phyloP scores from a whole-genome alignment of 2,888 invertebrate species.

The Caenorhabditis imperialis region DNA sequence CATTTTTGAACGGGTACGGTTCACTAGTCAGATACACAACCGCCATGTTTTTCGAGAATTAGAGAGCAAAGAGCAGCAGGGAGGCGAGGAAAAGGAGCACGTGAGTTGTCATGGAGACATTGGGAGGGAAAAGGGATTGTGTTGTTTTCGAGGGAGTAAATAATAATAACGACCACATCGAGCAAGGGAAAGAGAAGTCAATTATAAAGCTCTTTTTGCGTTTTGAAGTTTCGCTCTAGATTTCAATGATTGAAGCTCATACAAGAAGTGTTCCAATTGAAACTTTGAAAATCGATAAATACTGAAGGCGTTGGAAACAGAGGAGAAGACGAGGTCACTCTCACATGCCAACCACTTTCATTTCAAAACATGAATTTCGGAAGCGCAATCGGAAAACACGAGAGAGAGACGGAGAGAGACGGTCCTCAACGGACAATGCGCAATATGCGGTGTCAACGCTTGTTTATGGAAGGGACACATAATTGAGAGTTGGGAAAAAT shows the following conservation, averaged over 20 bases:
- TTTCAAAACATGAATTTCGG: not conserved
- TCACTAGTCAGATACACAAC: constrained; percentile 37
- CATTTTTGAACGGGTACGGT: constrained; percentile 46
- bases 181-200: not conserved
- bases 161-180: too few relatives aligned
- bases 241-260: too few relatives aligned
- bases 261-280: too few relatives aligned
- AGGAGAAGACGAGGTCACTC: not conserved
- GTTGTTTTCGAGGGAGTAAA: not conserved
- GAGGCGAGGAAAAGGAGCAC: constrained; percentile 9
- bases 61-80: constrained; percentile 1
- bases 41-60: constrained; percentile 8
- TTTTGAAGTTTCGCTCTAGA: too few relatives aligned
- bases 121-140: not conserved
- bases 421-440: not conserved
- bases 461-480: too few relatives aligned
- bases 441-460: too few relatives aligned
- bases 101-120: constrained; percentile 4
- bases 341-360: too few relatives aligned
- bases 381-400: not conserved
- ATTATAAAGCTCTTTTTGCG: too few relatives aligned
- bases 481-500: too few relatives aligned
- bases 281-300: too few relatives aligned
- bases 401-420: not conserved
- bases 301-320: too few relatives aligned